Evolutionary conservation across 2,888 invertebrate species (phyloP), one percentile per base, ranked within the genome.

Genomic region (Clunio marinus): DNA sequence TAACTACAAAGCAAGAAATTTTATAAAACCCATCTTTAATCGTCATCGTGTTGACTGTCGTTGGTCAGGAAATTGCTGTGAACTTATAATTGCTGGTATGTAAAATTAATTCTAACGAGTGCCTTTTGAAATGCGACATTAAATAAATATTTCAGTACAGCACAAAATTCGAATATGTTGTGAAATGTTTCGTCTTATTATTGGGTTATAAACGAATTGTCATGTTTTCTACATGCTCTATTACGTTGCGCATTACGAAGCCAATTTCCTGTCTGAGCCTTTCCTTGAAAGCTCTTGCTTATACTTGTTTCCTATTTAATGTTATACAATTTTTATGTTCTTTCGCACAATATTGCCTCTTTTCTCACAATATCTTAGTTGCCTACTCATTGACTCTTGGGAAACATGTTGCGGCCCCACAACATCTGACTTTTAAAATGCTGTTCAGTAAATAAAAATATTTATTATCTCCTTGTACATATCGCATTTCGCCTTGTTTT

Each of bases 211-310:
- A 63, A 46, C 46, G 63, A 63, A 63, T 63, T 45, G 46, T 63
- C 63, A 45, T 63, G 63, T 63, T 63, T 46, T 46, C 27, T 45
- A 60, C 35, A 46, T 46, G 45, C 46, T 63, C 45, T 63, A 37
- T 24, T 57, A 63, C 17, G 13, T 32, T 35, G 10, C 15, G n/a
- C 35, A 35, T 32, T 5, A 8, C 5, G 13, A 5, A 5, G 35
- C 13, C 35, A 8, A 5, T 32, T 32, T 32, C 13, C 35, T 8
- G 35, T 32, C 35, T 5, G 35, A 15, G n/a, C n/a, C 41, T 41
- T 15, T 32, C 32, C 32, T 41, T 41, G 10, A 15, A 41, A 41
- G 10, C 10, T 41, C 5, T 32, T 32, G 32, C 32, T 4, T 32
- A 7, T 32, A 22, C 17, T 22, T 51, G 51, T 51, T 51, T 51